These are phyloP conservation scores for Capitulum mitella DNA, from an alignment of 2,888 invertebrate species.

Conservation along the genomic window DNA sequence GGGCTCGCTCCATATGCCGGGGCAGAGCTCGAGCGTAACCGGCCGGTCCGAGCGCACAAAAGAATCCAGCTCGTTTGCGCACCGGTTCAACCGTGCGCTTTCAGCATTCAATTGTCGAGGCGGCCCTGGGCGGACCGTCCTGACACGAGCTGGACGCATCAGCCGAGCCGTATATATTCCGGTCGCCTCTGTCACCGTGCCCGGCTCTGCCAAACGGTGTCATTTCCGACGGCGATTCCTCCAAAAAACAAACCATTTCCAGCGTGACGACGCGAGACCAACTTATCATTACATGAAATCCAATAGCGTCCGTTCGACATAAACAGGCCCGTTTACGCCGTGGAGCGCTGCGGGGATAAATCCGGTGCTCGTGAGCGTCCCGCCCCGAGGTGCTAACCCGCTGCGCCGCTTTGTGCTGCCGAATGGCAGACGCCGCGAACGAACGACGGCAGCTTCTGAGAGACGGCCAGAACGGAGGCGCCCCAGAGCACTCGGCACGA, in stretches of 20 bases:
- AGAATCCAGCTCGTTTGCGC: not conserved
- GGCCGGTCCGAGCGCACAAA: not conserved
- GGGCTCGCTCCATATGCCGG: not conserved
- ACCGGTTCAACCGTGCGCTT: not conserved
- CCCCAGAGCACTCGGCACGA: too few species aligned
- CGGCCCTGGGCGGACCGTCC: not conserved
- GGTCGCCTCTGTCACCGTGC: not conserved
- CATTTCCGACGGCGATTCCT: not conserved
- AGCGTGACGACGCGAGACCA: not conserved
- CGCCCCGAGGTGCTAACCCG: too few species aligned
- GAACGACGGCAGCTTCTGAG: too few species aligned
- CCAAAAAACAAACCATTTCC: not conserved
- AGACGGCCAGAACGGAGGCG: too few species aligned
- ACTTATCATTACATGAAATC: not conserved
- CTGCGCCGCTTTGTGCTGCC: too few species aligned
- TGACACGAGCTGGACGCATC: not conserved
- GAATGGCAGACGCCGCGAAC: too few species aligned
- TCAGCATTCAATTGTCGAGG: not conserved
- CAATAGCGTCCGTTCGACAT: not conserved
- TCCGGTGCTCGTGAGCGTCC: too few species aligned
- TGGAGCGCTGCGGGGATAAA: not conserved
- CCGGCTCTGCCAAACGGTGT: not conserved
- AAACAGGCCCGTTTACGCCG: not conserved
- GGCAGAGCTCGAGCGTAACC: not conserved
- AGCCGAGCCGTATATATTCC: not conserved